phyloP scores from a whole-genome alignment of 2,113 vertebrate genomes.

The Lota lota region DNA sequence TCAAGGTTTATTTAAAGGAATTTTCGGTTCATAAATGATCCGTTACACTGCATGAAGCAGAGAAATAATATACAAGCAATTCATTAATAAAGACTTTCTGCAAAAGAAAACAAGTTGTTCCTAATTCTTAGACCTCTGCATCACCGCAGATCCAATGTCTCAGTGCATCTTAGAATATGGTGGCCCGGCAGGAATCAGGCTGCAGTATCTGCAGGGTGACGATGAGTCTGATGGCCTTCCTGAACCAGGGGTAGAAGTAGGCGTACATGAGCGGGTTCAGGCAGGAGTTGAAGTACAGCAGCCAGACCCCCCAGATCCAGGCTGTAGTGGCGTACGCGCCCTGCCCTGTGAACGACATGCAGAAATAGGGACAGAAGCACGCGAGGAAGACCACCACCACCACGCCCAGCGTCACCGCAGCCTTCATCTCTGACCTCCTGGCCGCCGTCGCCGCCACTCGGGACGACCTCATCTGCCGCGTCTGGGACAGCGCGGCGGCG shows the following conservation, averaged over 20 bases:
- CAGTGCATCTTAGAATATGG: too few species aligned
- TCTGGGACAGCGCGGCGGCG: conserved; percentile 27
- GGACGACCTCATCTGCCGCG: conserved; percentile 33
- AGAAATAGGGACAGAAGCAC: conserved; percentile 1
- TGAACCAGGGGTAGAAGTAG: conserved; percentile 44
- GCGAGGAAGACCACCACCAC: conserved; percentile 16
- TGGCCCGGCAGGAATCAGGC: too few species aligned
- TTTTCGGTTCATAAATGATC: too few species aligned
- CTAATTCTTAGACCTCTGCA: too few species aligned
- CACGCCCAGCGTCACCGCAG: conserved; percentile 27
- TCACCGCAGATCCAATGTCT: too few species aligned
- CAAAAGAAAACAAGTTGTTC: too few species aligned
- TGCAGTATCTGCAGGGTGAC: too few species aligned
- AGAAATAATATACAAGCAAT: too few species aligned
- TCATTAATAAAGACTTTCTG: too few species aligned
- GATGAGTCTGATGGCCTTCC: background rate
- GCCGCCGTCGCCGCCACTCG: background rate
- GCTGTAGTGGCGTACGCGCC: background rate
- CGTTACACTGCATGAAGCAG: too few species aligned
- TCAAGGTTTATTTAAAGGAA: too few species aligned
- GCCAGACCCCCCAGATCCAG: background rate
- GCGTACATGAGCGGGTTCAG: conserved; percentile 32
- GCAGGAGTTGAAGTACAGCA: conserved; percentile 17
- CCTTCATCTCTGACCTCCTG: conserved; percentile 24
- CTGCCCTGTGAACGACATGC: background rate